Base-by-base conservation (phyloP, 2,113 vertebrate genomes). In the Struthidea cinerea region DNA sequence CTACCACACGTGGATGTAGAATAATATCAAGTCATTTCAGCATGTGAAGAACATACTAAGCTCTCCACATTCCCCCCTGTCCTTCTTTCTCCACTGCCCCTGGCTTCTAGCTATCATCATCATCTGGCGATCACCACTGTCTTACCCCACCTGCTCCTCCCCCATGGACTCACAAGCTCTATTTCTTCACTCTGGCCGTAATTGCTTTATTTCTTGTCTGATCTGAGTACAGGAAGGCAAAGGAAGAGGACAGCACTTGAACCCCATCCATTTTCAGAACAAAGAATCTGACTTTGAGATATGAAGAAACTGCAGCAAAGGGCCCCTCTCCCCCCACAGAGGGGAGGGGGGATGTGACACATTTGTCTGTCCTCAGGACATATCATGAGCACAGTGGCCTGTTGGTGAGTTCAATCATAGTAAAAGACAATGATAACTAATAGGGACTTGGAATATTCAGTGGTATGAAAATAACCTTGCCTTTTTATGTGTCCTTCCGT, bases 391-490 rank as follows among this genome's bases (percentile, higher is more conserved):
- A 79, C 53, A 33, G 52, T 65, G 47, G 52, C 35, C 11, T 92
- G 16, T 81, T 82, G 46, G n/a, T n/a, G 84, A 94, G 69, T 84
- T 94, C 80, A 78, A 60, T 55, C 65, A 35, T n/a, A 56, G 61
- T 71, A 87, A 93, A 97, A 97, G 49, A 75, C 81, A 94, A 79
- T 49, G 30, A 89, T 63, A 77, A 85, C 49, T 94, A 92, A 75
- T 80, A 92, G 8, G 14, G 16, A 89, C 61, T 94, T 92, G 87
- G 83, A 97, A 96, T 94, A 93, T 85, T 79, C 49, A 85, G 46
- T 47, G 82, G 52, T 87, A 85, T 75, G 56, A 93, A 96, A 94
- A 44, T 87, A 94, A 89, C 61, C 78, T 81, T 90, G 27, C 5
- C 33, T 85, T 89, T 90, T 77, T 60, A 82, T 73, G 63, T 55